These are phyloP conservation scores for Macrobrachium rosenbergii DNA, from an alignment of 1,140 invertebrate genomes.

Conservation along the genomic window DNA sequence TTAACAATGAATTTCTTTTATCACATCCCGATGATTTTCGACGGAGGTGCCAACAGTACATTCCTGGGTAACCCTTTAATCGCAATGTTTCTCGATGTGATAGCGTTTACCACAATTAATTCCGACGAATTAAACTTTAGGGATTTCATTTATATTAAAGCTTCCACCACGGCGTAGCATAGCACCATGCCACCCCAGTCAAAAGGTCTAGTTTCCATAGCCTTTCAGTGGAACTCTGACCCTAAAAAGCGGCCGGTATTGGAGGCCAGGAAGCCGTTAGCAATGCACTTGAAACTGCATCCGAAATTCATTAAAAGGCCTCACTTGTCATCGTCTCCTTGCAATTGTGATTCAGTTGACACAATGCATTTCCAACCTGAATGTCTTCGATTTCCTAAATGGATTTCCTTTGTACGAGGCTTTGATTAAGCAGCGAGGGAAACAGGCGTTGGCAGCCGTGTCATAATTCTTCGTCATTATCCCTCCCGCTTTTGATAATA, in stretches of 20 bases:
- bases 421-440: slow-evolving; percentile 60
- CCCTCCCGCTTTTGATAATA: slow-evolving; percentile 34
- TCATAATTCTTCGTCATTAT: slow-evolving; percentile 56
- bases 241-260: too few relatives aligned
- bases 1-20: too few relatives aligned
- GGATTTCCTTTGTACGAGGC: slow-evolving; percentile 60
- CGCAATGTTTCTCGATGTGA: not conserved
- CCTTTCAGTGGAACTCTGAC: too few relatives aligned
- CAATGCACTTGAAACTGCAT: slow-evolving; percentile 42
- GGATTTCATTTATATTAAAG: slow-evolving; percentile 40
- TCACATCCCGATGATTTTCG: not conserved
- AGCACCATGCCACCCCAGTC: too few relatives aligned
- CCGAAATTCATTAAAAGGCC: slow-evolving; percentile 61
- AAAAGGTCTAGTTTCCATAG: too few relatives aligned
- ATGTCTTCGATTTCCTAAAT: slow-evolving; percentile 63
- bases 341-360: slow-evolving; percentile 59
- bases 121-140: slow-evolving; percentile 15
- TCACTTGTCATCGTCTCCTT: slow-evolving; percentile 47
- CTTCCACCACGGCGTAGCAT: too few relatives aligned
- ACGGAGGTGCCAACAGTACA: not conserved
- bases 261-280: too few relatives aligned
- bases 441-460: slow-evolving; percentile 48
- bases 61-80: not conserved
- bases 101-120: slow-evolving; percentile 3
- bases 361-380: slow-evolving; percentile 61